Conservation (phyloP, 2,113 vertebrate genomes). For the Chamaea fasciata region DNA sequence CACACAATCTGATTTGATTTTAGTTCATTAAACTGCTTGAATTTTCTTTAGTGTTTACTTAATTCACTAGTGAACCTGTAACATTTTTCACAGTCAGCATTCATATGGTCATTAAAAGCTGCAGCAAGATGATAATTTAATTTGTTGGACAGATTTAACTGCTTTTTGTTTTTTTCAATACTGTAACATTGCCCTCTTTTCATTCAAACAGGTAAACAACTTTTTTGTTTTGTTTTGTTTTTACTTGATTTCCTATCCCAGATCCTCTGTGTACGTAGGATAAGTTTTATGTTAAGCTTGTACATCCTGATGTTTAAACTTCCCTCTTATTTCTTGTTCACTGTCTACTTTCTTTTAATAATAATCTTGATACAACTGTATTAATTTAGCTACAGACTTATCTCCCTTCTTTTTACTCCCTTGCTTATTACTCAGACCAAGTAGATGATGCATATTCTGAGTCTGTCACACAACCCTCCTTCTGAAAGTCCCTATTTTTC, state of each 20-base stretch:
- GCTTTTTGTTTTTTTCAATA: background rate
- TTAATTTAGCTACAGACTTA: background rate
- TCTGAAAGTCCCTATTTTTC: background rate
- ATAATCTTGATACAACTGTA: background rate
- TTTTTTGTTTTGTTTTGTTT: accelerated
- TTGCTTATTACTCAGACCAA: background rate
- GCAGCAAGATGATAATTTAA: background rate
- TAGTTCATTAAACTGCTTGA: background rate
- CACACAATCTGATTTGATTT: background rate
- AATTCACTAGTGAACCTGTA: background rate
- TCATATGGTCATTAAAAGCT: background rate
- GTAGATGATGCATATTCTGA: background rate
- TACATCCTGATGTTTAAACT: background rate
- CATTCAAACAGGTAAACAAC: background rate
- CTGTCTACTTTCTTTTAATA: background rate
- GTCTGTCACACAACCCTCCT: background rate
- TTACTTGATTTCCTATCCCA: background rate
- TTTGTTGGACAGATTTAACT: background rate
- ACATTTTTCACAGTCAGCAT: background rate
- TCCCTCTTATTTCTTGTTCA: background rate
- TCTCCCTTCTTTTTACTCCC: background rate
- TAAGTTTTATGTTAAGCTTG: background rate
- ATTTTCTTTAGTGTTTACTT: background rate
- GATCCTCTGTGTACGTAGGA: background rate
- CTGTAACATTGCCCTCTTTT: background rate